phyloP scores from a whole-genome alignment of 2,888 invertebrate species.

The Dolichopus griseipennis region DNA sequence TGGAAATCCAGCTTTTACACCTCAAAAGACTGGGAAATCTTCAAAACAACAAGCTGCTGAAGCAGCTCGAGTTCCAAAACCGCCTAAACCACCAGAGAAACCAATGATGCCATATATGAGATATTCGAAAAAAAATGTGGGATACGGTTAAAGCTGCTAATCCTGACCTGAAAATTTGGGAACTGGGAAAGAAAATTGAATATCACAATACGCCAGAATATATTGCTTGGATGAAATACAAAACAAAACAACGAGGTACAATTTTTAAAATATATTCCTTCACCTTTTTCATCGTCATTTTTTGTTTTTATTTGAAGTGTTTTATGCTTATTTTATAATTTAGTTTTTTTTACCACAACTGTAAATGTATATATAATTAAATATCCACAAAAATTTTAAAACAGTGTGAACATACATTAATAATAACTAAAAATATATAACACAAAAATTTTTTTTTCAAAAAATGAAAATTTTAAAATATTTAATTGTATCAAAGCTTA shows the following conservation, averaged over 20 bases:
- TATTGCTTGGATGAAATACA: conserved; percentile 24
- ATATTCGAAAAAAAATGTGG: conserved; percentile 95
- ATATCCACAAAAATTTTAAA: too few species aligned
- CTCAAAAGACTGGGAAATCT: conserved; percentile 83
- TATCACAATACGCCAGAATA: conserved; percentile 24
- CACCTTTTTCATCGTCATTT: not conserved
- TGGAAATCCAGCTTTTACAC: conserved; percentile 87
- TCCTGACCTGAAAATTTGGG: conserved; percentile 94
- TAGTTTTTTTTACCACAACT: too few species aligned
- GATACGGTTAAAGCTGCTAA: conserved; percentile 92
- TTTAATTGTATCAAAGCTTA: too few species aligned
- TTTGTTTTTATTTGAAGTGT: too few species aligned
- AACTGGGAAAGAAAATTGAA: conserved; percentile 93
- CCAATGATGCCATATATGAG: conserved; percentile 99
- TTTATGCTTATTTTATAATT: too few species aligned
- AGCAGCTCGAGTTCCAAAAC: conserved; percentile 70
- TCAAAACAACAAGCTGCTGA: conserved; percentile 47
- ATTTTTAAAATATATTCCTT: not conserved
- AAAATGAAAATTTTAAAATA: too few species aligned
- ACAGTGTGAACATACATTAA: too few species aligned
- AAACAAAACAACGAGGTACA: conserved; percentile 24
- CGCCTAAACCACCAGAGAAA: conserved; percentile 96
- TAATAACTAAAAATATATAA: too few species aligned
- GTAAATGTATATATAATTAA: too few species aligned
- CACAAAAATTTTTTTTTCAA: too few species aligned